phyloP scores from a whole-genome alignment of 2,113 vertebrate genomes.

The Microcebus murinus region DNA sequence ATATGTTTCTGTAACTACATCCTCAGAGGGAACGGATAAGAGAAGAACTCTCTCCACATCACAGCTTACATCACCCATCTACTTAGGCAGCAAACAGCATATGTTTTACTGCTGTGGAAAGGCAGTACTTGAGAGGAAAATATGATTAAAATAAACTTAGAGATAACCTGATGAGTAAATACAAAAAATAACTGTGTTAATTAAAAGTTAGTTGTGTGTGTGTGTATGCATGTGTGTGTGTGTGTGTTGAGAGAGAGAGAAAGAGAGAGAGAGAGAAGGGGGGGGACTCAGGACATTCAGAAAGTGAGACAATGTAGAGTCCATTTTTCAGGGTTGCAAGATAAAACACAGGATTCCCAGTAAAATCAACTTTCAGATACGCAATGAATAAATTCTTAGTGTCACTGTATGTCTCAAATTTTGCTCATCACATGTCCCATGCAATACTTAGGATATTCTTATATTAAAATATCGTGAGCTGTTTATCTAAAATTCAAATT shows the following conservation, averaged over 20 bases:
- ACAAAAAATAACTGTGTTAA: not conserved
- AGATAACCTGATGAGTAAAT: slow-evolving; percentile 58
- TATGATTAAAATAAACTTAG: slow-evolving; percentile 67
- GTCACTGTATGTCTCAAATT: not conserved
- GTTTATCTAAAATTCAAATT: not conserved
- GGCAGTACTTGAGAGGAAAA: slow-evolving; percentile 72
- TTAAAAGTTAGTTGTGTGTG: not conserved
- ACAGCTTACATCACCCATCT: slow-evolving; percentile 86
- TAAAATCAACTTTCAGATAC: not conserved
- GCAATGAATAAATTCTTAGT: not conserved
- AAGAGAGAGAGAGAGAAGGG: no score
- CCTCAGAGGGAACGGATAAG: slow-evolving; percentile 80
- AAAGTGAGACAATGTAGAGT: not conserved
- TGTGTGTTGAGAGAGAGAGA: not conserved
- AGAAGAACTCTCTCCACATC: slow-evolving; percentile 83
- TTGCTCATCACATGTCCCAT: not conserved
- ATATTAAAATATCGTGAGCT: not conserved
- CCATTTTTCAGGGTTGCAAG: not conserved
- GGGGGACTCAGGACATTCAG: not conserved
- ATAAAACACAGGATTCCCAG: not conserved
- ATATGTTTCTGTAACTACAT: slow-evolving; percentile 83
- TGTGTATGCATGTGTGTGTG: not conserved
- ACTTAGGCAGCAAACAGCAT: slow-evolving; percentile 86
- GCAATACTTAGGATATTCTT: not conserved
- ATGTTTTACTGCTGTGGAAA: slow-evolving; percentile 82